Conservation (phyloP, 2,113 vertebrate species). For the Glareola pratincola region DNA sequence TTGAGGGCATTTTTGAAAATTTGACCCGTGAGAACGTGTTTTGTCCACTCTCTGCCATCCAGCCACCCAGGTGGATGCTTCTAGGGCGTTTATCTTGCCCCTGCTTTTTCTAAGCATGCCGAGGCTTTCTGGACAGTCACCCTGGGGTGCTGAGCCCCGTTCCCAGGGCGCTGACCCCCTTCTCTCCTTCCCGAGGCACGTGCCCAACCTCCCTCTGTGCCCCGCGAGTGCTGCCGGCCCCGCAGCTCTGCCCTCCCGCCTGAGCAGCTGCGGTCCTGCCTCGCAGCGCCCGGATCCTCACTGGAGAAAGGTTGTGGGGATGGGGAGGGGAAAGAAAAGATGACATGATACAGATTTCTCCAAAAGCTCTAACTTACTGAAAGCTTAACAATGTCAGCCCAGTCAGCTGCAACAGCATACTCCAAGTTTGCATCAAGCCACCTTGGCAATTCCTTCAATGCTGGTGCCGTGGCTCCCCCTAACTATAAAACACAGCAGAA, state of each 20-base stretch:
- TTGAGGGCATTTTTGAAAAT: neutral
- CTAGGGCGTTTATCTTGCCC: neutral
- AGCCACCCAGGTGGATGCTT: neutral
- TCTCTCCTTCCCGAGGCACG: neutral
- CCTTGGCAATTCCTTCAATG: constrained; percentile 88
- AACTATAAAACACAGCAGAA: constrained; percentile 77
- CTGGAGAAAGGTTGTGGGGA: constrained; percentile 52
- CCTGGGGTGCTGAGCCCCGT: neutral
- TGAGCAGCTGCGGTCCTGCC: neutral
- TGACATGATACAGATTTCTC: constrained; percentile 56
- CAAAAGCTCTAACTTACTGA: constrained; percentile 82
- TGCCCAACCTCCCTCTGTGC: neutral
- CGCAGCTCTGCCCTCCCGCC: neutral
- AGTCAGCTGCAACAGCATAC: constrained; percentile 89
- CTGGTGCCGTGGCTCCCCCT: constrained; percentile 89
- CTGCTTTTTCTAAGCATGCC: neutral
- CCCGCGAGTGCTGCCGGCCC: rapidly evolving
- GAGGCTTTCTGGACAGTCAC: neutral
- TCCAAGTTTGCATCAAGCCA: constrained; percentile 91
- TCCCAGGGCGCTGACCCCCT: neutral
- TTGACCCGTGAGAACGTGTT: neutral
- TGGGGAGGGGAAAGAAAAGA: constrained; percentile 32
- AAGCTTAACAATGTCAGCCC: constrained; percentile 90
- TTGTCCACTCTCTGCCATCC: neutral
- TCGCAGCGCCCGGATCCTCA: neutral